Evolutionary conservation across 2,797 vertebrate genomes (phyloP).

Genomic region (Chaenodraco wilsoni): DNA sequence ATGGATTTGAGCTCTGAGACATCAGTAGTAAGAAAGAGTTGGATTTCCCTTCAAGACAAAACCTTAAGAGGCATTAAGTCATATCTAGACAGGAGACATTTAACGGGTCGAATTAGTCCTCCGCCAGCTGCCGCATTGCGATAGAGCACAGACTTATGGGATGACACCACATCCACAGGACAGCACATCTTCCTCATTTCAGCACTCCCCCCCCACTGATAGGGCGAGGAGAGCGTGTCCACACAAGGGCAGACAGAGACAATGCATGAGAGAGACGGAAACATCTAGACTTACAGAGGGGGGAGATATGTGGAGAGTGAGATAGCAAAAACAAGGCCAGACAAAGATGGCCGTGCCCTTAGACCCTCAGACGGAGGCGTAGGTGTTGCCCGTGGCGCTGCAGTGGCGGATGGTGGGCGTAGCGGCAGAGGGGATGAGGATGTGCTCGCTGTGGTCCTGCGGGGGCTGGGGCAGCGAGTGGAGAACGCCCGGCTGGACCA

Average conservation of each 20-base stretch:
- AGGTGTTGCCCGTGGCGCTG: conserved; percentile 94
- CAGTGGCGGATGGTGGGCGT: conserved; percentile 97
- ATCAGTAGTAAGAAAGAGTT: conserved; percentile 66
- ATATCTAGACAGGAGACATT: conserved; percentile 47
- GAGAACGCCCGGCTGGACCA: conserved; percentile 91
- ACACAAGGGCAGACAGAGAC: conserved; percentile 67
- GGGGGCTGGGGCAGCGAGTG: conserved; percentile 87
- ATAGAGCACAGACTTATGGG: conserved; percentile 56
- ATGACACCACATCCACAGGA: conserved; percentile 69
- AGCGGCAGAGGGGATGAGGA: conserved; percentile 83
- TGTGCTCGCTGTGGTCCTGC: conserved; percentile 88
- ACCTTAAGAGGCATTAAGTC: conserved; percentile 25
- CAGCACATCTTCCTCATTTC: conserved; percentile 59
- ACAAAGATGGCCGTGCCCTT: conserved; percentile 32
- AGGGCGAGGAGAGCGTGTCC: conserved; percentile 50
- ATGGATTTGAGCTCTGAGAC: conserved; percentile 82
- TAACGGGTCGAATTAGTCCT: conserved; percentile 58
- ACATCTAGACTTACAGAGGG: conserved; percentile 62
- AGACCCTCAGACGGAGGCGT: conserved; percentile 90
- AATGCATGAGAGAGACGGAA: conserved; percentile 55
- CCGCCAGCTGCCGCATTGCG: conserved; percentile 56
- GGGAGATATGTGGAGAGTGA: conserved; percentile 59
- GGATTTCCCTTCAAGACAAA: conserved; percentile 43
- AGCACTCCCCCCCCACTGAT: conserved; percentile 40
- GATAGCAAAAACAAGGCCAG: conserved; percentile 40